Base-by-base conservation (phyloP, 2,888 invertebrate species). In the Heliothis peltigera region DNA sequence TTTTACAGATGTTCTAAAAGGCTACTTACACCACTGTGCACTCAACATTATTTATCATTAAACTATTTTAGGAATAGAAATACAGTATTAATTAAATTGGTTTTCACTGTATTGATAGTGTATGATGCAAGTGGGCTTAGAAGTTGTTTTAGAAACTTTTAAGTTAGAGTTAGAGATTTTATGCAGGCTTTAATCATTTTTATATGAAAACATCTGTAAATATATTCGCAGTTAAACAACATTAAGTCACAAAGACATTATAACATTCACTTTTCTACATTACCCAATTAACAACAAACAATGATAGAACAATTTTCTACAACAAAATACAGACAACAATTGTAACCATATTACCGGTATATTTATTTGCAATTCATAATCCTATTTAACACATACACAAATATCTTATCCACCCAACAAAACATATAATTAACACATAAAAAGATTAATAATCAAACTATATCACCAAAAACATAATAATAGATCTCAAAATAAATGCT, bases 151-250 rank as follows among this genome's bases (percentile, higher is more conserved):
- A n/a, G n/a, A n/a, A n/a, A n/a, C n/a, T n/a, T n/a, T n/a, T n/a
- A n/a, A 15, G 15, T 4, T 3, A 15, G 4, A 35, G 15, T 12
- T 0, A 35, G 10, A 28, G 28, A 7, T 8, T 7, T 8, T 2
- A n/a, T 28, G 28, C 8, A 8, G 2, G 28, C 28, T 28, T 28
- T 15, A 1, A 8, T 15, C 17, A 0, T 22, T 4, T 0, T 15
- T 19, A 21, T 22, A 18, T 10, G 6, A 18, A 10, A 0, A 25
- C 18, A 64, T 51, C 46, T 52, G 28, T 22, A 62, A 56, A 0
- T 18, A 61, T 43, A 53, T 70, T 75, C 18, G 39, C 54, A 75
- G 47, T 28, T 17, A 32, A 61, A 70, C 39, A 44, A 42, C n/a
- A 19, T 48, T 46, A 66, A 53, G 55, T 19, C 12, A 17, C n/a